These are phyloP conservation scores for Triplophysa bombifrons DNA, from an alignment of 2,797 vertebrate species.

Conservation along the genomic window DNA sequence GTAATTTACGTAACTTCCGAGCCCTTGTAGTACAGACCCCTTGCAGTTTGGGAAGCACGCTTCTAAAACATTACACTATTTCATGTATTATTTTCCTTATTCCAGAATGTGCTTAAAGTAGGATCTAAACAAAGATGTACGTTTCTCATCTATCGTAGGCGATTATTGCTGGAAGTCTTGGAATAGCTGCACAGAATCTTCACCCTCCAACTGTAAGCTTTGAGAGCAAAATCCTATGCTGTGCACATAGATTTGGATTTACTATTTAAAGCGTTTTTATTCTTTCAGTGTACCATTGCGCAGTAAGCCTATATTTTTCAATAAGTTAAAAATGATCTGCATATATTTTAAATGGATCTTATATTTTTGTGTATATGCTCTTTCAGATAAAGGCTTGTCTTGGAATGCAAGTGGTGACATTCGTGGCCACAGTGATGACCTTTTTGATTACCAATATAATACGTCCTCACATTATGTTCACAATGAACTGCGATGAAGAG, in stretches of 20 bases:
- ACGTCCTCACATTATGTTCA: too few relatives aligned
- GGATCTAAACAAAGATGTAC: too few relatives aligned
- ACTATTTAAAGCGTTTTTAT: not conserved
- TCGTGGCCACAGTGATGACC: not conserved
- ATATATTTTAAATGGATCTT: not conserved
- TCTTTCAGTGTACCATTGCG: not conserved
- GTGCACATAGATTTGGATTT: not conserved
- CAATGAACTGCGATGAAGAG: too few relatives aligned
- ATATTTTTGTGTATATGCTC: not conserved
- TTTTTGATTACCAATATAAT: not conserved
- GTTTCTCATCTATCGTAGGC: conserved; percentile 55
- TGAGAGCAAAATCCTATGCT: too few relatives aligned
- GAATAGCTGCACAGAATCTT: conserved; percentile 67
- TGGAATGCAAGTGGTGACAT: conserved; percentile 15
- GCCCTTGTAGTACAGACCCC: too few relatives aligned
- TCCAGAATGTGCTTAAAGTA: not conserved
- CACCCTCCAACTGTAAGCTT: too few relatives aligned
- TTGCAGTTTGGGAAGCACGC: too few relatives aligned
- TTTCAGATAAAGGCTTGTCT: conserved; percentile 22
- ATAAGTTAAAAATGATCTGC: not conserved
- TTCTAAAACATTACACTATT: too few relatives aligned
- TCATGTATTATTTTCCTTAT: not conserved
- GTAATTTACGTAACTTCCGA: too few relatives aligned
- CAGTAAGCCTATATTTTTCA: not conserved
- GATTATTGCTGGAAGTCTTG: conserved; percentile 66